Evolutionary conservation across 2,888 invertebrate genomes (phyloP), one percentile per base, ranked within the genome.

Genomic region (Patella ulyssiponensis): DNA sequence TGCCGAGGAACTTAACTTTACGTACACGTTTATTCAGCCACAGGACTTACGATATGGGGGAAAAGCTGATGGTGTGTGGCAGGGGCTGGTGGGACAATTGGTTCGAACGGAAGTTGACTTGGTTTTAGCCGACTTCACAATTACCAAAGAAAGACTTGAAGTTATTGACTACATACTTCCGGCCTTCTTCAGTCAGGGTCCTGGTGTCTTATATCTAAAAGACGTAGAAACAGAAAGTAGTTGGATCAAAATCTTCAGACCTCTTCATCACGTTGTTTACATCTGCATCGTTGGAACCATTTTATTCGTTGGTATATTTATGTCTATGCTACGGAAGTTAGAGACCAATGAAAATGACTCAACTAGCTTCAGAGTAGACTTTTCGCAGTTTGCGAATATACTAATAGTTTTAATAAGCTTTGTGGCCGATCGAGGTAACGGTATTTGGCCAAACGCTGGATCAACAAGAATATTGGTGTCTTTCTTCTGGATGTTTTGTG

Each of bases 401-500:
- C 9, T 64, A 23, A 11, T 64, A 12, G 3, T 23, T 20, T n/a
- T 64, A 23, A n/a, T 64, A 11, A 23, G 64, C 14, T n/a, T 64
- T 11, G 64, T 64, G 20, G 11, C 23, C 20, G 7, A 20, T 3
- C 64, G 23, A 20, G 64, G 64, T 11, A 64, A 64, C 23, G 64
- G 64, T 23, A 20, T 64, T n/a, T 23, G 64, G 23, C 64, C 64
- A 23, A 64, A 23, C 11, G 23, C 64, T 9, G 64, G 20, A 20
- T 64, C 64, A 7, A 20, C 64, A 23, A 64, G 23, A 3, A 64
- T 64, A 23, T 23, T 64, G 20, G 64, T 12, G 2, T 9, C 64
- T n/a, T 7, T 23, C 64, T 64, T 64, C 64, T 64, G 64, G 64
- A 64, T 64, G 64, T 64, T 64, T 12, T 64, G 64, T 23, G 12